Evolutionary conservation across 1,140 invertebrate species (phyloP), one percentile per base, ranked within the genome.

Genomic region (Aradophagus sp.): DNA sequence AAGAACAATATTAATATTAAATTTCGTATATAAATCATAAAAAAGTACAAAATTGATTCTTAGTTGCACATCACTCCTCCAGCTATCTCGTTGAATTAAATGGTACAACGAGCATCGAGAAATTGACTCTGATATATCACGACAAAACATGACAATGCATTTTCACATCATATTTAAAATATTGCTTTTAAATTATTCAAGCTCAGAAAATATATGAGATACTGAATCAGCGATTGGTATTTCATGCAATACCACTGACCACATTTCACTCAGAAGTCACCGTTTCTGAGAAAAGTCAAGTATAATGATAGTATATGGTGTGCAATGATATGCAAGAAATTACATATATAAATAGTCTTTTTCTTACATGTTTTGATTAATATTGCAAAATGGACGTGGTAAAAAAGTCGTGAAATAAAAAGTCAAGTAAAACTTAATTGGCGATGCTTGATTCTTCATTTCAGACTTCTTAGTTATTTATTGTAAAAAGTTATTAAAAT

Each of bases 121-220:
- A 52, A 38, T 36, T 27, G 14, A 38, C 26, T 56, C 32, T 50
- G 39, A 45, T 52, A 47, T 34, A 66, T 56, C 47, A 27, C 29
- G 0, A 36, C n/a, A 17, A 13, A 26, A 58, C 62, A 73, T 67
- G 62, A 73, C 56, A 73, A 73, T 73, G 69, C 62, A 66, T 71
- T 50, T 66, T 72, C n/a, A n/a, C n/a, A n/a, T n/a, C n/a, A 72
- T 12, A 47, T 31, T 13, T 31, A 58, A 42, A 38, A 17, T 62
- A 62, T 56, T 48, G 15, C 48, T 48, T 45, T 31, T 31, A 31
- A 31, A 34, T 31, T 55, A 55, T 55, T 44, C 45, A 56, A 36
- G 7, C 48, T 69, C 55, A 61, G 23, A 19, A 69, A 50, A 8
- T 62, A 61, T 61, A 32, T 50, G 34, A 56, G 42, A 42, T 42